phyloP scores from a whole-genome alignment of 2,797 vertebrate species.

The Cercopithecus petaurista region DNA sequence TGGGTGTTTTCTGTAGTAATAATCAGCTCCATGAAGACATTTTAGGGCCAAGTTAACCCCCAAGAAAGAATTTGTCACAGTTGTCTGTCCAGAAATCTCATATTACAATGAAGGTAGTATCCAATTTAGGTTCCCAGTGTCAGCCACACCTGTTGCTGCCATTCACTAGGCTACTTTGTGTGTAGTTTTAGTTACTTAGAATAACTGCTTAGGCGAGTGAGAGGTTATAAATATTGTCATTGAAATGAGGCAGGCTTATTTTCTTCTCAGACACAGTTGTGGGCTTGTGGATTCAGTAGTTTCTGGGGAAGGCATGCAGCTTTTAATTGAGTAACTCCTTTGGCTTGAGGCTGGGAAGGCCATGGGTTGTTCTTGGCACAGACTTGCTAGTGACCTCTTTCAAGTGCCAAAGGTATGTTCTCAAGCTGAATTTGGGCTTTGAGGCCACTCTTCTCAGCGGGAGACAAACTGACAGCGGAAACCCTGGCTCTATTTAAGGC shows the following conservation, averaged over 20 bases:
- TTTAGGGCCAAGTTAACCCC: conserved; percentile 77
- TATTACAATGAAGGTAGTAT: conserved; percentile 86
- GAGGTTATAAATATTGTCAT: background rate
- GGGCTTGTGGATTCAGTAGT: background rate
- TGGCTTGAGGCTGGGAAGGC: conserved; percentile 2
- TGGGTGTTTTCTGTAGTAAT: conserved; percentile 42
- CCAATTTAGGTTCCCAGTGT: conserved; percentile 66
- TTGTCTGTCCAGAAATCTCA: conserved; percentile 84
- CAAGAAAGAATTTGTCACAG: conserved; percentile 87
- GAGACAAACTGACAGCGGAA: conserved; percentile 82
- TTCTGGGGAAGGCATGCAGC: conserved; percentile 4
- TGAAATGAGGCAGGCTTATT: background rate
- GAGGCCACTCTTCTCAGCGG: conserved; percentile 68
- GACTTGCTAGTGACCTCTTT: conserved; percentile 72
- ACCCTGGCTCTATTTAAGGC: conserved; percentile 89
- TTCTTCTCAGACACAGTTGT: background rate
- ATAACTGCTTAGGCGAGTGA: background rate
- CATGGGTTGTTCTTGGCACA: conserved; percentile 38
- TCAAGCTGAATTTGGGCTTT: conserved; percentile 69
- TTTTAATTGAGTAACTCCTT: background rate
- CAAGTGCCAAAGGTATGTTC: conserved; percentile 77
- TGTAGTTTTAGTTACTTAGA: background rate
- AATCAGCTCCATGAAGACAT: conserved; percentile 45
- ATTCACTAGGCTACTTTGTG: conserved; percentile 58
- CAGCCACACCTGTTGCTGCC: conserved; percentile 88